Base-by-base conservation (phyloP, 1,140 invertebrate species). In the Oryctes rhinoceros region DNA sequence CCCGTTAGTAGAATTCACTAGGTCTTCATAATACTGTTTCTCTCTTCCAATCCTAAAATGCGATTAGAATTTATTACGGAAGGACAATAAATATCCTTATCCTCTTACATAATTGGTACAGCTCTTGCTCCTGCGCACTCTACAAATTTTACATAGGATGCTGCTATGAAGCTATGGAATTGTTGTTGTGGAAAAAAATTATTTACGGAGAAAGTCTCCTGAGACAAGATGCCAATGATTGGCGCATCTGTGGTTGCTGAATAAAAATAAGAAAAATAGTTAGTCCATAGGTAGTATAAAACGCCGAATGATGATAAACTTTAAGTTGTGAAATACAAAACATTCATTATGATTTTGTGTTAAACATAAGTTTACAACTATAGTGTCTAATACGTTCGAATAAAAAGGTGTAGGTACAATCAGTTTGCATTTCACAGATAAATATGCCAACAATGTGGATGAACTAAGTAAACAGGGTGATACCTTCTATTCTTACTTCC, bases 111-210 rank as follows among this genome's bases (percentile, higher is more conserved):
- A 84, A 98, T 93, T 1, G 96, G 96, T 1, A 96, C 92, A 5
- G 95, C 94, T 86, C 94, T 89, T 7, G 94, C 96, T 13, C 96
- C 96, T 9, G 93, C 91, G 77, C 92, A 89, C 89, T 98, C 96
- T 7, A 98, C 83, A 87, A 91, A 95, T 87, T 97, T 97, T 0
- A 97, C 94, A 85, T 98, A 98, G 0, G 94, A 95, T 0, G 96
- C 93, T 0, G 93, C 92, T 74, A 98, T 95, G 84, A 94, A 97
- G 83, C 92, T 92, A 0, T 90, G 87, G 81, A 90, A 90, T 48
- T 87, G 79, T 48, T 87, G 83, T 1, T 88, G 83, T 0, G 88
- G 87, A 87, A 89, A 93, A 13, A 87, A 86, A 3, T 85, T 75
- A n/a, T 89, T 87, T 1, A 93, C 83, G 24, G 88, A 85, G 53